These are phyloP conservation scores for Microtus ochrogaster DNA, from an alignment of 2,113 vertebrate species.

Conservation along the genomic window DNA sequence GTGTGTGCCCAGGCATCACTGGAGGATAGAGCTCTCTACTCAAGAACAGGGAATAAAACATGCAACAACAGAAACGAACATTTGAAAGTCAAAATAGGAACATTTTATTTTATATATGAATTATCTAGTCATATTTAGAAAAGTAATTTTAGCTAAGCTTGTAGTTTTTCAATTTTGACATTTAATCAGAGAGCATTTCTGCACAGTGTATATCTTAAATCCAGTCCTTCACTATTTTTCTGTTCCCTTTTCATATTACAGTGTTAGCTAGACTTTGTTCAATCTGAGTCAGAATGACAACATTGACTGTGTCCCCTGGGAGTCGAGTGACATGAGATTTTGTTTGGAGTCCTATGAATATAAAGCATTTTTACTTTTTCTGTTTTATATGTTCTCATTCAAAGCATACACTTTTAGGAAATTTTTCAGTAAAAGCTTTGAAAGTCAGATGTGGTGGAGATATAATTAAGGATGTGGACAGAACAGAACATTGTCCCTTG, in stretches of 20 bases:
- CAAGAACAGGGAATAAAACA: not conserved
- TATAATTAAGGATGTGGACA: slow-evolving; percentile 42
- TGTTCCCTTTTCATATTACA: not conserved
- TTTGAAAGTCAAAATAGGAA: slow-evolving; percentile 19
- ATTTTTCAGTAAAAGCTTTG: slow-evolving; percentile 18
- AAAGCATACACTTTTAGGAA: slow-evolving; percentile 25
- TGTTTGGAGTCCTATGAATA: not conserved
- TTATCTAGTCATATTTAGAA: slow-evolving; percentile 40
- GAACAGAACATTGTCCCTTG: slow-evolving; percentile 30
- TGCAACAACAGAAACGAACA: slow-evolving; percentile 13
- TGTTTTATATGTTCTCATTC: not conserved
- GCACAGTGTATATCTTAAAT: not conserved
- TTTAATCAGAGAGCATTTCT: slow-evolving; percentile 31
- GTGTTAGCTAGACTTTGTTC: not conserved
- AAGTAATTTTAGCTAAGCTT: slow-evolving; percentile 36
- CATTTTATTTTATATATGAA: not conserved
- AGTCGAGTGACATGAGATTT: not conserved
- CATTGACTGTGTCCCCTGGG: not conserved
- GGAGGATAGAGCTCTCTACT: not conserved
- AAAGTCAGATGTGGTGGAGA: not conserved
- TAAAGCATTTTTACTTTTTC: slow-evolving; percentile 50
- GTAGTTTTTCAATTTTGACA: slow-evolving; percentile 42
- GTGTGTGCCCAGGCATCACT: not conserved
- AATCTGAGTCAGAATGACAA: not conserved
- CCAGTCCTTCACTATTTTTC: not conserved